Conservation (phyloP, 1,140 invertebrate species). For the Listronotus oregonensis region DNA sequence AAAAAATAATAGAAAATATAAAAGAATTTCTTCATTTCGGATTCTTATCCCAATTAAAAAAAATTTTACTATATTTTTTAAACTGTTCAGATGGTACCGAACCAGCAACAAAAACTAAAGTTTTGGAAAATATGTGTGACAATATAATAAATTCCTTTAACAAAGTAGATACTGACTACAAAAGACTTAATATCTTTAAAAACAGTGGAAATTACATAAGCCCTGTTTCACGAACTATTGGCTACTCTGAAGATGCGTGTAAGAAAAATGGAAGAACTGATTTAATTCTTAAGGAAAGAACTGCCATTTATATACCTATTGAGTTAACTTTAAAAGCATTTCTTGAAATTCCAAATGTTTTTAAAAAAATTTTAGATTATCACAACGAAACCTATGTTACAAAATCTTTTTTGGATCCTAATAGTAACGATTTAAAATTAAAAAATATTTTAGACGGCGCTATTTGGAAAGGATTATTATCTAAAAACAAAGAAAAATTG, state of each 20-base stretch:
- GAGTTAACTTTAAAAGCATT: conserved; percentile 4
- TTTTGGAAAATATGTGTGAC: too few relatives aligned
- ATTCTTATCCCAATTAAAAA: too few relatives aligned
- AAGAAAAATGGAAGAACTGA: conserved; percentile 2
- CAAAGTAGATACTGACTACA: too few relatives aligned
- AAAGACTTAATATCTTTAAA: too few relatives aligned
- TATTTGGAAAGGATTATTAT: not conserved
- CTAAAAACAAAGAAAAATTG: not conserved
- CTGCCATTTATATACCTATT: conserved; percentile 9
- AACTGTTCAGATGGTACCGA: too few relatives aligned
- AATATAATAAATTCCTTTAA: too few relatives aligned
- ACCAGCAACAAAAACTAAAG: too few relatives aligned
- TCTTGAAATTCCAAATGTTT: conserved; percentile 5
- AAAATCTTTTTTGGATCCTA: not conserved
- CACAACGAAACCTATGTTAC: conserved; percentile 2
- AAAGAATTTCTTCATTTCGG: too few relatives aligned
- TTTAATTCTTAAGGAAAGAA: conserved; percentile 8
- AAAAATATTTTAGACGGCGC: not conserved
- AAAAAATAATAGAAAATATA: too few relatives aligned
- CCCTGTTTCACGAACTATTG: conserved; percentile 1
- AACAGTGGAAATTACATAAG: too few relatives aligned
- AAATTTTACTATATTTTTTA: too few relatives aligned
- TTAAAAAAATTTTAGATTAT: conserved; percentile 5
- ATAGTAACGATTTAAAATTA: not conserved
- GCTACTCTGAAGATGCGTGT: not conserved